Evolutionary conservation across 2,888 invertebrate species (phyloP), one percentile per base, ranked within the genome.

Genomic region (Pyrocoelia pectoralis): DNA sequence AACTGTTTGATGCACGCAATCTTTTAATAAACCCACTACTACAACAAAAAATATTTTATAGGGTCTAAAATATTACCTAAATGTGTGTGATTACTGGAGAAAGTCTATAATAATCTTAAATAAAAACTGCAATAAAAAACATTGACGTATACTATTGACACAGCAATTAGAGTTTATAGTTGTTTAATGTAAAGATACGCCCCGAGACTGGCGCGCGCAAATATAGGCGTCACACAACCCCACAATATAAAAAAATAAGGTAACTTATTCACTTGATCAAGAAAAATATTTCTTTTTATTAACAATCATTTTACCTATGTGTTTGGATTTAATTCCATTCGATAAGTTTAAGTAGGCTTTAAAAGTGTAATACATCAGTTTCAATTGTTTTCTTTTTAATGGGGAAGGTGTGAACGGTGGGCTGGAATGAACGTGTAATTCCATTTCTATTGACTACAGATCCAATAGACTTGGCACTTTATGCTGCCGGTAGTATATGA

Each of bases 351-450:
- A 68, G 65, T 67, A 62, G 74, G 71, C 74, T 76, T 73, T 79
- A 76, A 78, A 74, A 73, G 76, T 77, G 76, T 78, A 79, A 76
- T 76, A 74, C 71, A 64, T 68, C 69, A 74, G 72, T 76, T 77
- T 77, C 62, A 48, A 29, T 15, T 43, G 56, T 41, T 55, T 40
- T 51, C 9, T 74, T 76, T 76, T 76, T 73, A 62, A 53, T 61
- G 52, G 63, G 66, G 76, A 72, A 76, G 76, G 77, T 75, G 77
- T 76, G 70, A 76, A 74, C 72, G 69, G 67, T 60, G 69, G 79
- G 80, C 74, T 74, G 69, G 65, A n/a, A 53, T 65, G 49, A n/a
- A 15, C 17, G 24, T 40, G 70, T 76, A 76, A 76, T 78, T 72
- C 78, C 78, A 78, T 79, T 77, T 76, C 74, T 71, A 76, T 74